A percentile compares a stretch with the other conserved stretches of the same genome.
phyloP scores from a whole-genome alignment of 2,113 vertebrate species.

The Cyprinodon variegatus region DNA sequence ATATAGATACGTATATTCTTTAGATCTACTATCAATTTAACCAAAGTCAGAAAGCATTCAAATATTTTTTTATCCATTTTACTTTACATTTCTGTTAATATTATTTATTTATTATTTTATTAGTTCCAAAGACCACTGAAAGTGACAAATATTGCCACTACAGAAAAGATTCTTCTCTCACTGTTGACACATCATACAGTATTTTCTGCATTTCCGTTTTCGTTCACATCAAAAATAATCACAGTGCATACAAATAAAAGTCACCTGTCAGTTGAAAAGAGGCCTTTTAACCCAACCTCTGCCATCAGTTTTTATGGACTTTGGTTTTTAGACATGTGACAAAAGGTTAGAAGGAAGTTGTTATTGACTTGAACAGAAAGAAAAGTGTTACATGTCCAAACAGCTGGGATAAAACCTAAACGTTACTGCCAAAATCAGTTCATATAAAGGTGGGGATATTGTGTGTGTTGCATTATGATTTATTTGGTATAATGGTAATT shows the following conservation, averaged over 20 bases:
- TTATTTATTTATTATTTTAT: too few species aligned
- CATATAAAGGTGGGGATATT: background rate
- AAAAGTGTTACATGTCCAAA: background rate
- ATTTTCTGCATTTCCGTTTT: background rate
- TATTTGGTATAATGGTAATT: constrained; percentile 2
- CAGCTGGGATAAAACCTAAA: too few species aligned
- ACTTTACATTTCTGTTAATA: too few species aligned
- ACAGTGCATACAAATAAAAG: background rate
- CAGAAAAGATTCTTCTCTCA: background rate
- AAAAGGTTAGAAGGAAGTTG: background rate
- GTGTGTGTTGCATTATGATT: background rate
- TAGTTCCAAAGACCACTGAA: background rate
- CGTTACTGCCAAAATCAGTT: background rate
- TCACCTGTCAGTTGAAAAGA: background rate
- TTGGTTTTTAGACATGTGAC: background rate
- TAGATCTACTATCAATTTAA: background rate
- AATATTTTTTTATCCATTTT: background rate
- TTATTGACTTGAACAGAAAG: background rate
- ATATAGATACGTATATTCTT: too few species aligned
- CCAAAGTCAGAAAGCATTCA: background rate
- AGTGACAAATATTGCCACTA: background rate
- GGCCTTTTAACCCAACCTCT: too few species aligned
- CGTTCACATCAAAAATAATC: background rate
- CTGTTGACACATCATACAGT: background rate
- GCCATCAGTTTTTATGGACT: background rate